phyloP scores from a whole-genome alignment of 2,888 invertebrate species.

The Heliconius ethilla region DNA sequence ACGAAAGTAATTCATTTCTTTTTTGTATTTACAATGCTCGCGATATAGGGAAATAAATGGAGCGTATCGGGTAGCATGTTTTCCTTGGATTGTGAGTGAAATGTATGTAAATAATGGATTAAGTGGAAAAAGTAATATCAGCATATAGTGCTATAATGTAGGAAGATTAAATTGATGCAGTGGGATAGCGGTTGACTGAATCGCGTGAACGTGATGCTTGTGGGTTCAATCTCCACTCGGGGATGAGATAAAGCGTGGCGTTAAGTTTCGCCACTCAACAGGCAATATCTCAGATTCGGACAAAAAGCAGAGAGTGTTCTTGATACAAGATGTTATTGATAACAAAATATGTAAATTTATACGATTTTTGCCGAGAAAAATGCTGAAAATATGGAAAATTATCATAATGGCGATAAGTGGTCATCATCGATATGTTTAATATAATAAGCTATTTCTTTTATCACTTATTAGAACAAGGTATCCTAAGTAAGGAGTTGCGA shows the following conservation, averaged over 20 bases:
- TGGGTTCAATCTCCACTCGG: background rate
- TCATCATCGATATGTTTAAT: background rate
- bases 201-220: background rate
- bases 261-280: background rate
- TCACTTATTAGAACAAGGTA: background rate
- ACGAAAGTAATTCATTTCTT: constrained; percentile 21
- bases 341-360: too few species aligned
- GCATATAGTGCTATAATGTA: background rate
- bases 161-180: background rate
- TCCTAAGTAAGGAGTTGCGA: background rate
- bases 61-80: constrained; percentile 12
- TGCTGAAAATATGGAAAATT: too few species aligned
- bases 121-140: background rate
- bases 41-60: constrained; percentile 11
- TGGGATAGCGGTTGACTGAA: background rate
- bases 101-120: background rate
- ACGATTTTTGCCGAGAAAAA: background rate
- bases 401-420: background rate
- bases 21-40: constrained; percentile 11
- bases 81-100: background rate
- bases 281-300: too few species aligned
- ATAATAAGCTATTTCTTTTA: background rate
- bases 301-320: background rate
- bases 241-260: too few species aligned
- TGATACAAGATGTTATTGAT: background rate